Conservation (phyloP, 2,797 vertebrate species). For the Philypnodon macrostomus region DNA sequence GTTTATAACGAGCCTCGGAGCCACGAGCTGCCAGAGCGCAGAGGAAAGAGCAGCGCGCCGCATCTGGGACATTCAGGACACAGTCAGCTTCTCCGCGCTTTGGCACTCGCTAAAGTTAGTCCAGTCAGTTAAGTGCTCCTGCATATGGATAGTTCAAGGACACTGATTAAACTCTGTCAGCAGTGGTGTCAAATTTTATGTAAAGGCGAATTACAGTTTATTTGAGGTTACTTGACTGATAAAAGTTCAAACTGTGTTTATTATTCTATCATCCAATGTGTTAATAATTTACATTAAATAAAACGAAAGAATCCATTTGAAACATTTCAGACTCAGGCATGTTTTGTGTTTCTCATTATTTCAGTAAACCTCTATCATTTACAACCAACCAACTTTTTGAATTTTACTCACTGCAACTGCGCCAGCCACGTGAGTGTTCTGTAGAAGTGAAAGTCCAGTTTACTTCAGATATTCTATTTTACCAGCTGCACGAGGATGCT, state of each 20-base stretch:
- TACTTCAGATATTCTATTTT: too few species aligned
- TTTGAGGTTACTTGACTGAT: too few species aligned
- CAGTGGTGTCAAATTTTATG: too few species aligned
- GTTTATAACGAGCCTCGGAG: constrained; percentile 59
- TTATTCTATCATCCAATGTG: background rate
- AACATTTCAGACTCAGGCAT: background rate
- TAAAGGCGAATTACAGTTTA: too few species aligned
- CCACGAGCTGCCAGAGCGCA: constrained; percentile 32
- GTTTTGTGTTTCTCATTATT: background rate
- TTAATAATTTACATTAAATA: background rate
- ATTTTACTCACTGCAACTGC: too few species aligned
- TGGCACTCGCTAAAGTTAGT: constrained; percentile 7
- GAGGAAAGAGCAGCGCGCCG: constrained; percentile 28
- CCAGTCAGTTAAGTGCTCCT: constrained; percentile 1
- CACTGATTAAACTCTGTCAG: background rate
- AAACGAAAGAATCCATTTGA: background rate
- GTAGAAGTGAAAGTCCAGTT: too few species aligned
- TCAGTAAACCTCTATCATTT: too few species aligned
- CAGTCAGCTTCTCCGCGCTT: constrained; percentile 22
- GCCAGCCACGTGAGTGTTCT: too few species aligned
- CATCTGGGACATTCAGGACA: constrained; percentile 19
- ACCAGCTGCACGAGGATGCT: too few species aligned
- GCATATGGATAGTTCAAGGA: background rate
- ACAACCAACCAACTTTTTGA: too few species aligned
- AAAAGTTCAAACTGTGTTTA: background rate